Evolutionary conservation across 2,797 vertebrate species (phyloP), one percentile per base, ranked within the genome.

Genomic region (Melanotaenia maccullochi): DNA sequence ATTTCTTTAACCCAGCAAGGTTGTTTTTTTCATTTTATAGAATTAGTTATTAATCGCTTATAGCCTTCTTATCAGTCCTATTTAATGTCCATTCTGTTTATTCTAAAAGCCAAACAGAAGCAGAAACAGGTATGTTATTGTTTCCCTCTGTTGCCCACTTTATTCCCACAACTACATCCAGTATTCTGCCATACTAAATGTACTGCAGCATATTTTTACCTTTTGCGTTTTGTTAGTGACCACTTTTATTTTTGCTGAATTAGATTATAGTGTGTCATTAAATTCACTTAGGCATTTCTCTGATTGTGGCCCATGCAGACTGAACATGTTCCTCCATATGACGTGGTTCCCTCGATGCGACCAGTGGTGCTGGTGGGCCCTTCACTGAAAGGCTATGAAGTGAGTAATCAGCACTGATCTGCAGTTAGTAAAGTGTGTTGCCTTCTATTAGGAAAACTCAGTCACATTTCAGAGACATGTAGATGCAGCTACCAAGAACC

Each of bases 91-190:
- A 85, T 92, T 96, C 81, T 95, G 88, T 94, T 94, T 87, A 81
- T 89, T 91, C 89, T 89, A 86, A 96, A 97, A 99, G 97, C 97
- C 86, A 99, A 99, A 94, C 97, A 98, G 97, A 98, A 98, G 96
- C 97, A 97, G 93, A 99, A 98, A 76, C 96, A 97, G 97, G 97
- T 99, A 93, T 87, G 96, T 93, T 58, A 77, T 65, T 57, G 71
- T 63, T 67, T 57, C 47, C 35, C n/a, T 54, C 36, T 47, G 59
- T 61, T 25, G 52, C 14, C 42, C 51, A 18, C 24, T 62, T 2
- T 24, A 12, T 60, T 28, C 16, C 14, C 22, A 22, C 14, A 32
- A 51, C 42, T n/a, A 62, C 28, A 32, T 4, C 18, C 13, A n/a
- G 11, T 47, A 62, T 14, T 44, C n/a, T 62, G 36, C 59, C 52